A percentile compares a stretch with the other conserved stretches of the same genome.
phyloP scores from a whole-genome alignment of 1,140 invertebrate species.

The Pseudomyrmex flavicornis region DNA sequence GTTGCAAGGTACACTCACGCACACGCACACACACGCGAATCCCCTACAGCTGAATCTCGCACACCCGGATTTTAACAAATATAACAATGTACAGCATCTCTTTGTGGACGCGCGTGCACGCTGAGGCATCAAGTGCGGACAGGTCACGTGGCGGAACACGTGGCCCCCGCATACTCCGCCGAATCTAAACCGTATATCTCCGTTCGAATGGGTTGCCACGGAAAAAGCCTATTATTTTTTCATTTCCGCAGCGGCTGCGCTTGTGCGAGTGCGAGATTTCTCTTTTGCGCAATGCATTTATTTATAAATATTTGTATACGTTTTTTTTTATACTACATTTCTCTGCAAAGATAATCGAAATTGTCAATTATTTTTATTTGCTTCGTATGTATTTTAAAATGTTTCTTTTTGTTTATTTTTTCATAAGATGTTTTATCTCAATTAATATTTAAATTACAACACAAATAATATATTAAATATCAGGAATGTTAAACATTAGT shows the following conservation, averaged over 20 bases:
- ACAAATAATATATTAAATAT: no score
- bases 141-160: slow-evolving; percentile 77
- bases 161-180: slow-evolving; percentile 63
- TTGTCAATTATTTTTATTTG: no score
- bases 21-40: slow-evolving; percentile 20
- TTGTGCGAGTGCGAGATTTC: not conserved
- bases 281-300: not conserved
- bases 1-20: slow-evolving; percentile 36
- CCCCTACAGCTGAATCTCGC: slow-evolving; percentile 21
- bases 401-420: no score
- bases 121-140: slow-evolving; percentile 58
- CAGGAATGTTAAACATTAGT: no score
- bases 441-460: no score
- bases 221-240: slow-evolving; percentile 78
- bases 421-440: no score
- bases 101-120: slow-evolving; percentile 54
- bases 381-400: no score
- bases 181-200: slow-evolving; percentile 54
- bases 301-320: not conserved
- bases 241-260: slow-evolving; percentile 52
- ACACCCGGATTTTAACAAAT: slow-evolving; percentile 32
- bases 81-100: slow-evolving; percentile 42
- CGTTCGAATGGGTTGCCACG: slow-evolving; percentile 69
- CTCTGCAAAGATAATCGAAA: no score
- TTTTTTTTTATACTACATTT: no score